Conservation (phyloP, 1,140 invertebrate species). For the Trichonephila clavata region DNA sequence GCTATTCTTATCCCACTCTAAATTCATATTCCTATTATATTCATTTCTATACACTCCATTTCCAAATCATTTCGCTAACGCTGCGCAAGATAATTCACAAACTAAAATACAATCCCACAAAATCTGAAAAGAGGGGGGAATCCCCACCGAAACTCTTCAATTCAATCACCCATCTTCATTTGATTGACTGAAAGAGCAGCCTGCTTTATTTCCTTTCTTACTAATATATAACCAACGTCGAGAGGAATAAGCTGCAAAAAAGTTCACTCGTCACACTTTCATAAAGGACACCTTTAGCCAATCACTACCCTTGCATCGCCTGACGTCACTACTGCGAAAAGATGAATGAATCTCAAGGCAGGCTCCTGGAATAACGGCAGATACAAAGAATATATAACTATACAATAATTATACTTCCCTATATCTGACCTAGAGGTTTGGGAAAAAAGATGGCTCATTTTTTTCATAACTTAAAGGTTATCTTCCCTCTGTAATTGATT, state of each 20-base stretch:
- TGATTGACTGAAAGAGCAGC: conserved; percentile 39
- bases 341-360: conserved; percentile 59
- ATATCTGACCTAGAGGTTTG: conserved; percentile 57
- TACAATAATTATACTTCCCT: conserved; percentile 66
- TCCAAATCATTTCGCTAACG: neutral
- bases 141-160: neutral
- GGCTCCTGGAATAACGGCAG: conserved; percentile 56
- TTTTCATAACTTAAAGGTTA: conserved; percentile 42
- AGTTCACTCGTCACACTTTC: neutral
- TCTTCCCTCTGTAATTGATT: conserved; percentile 62
- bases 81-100: neutral
- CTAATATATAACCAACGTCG: conserved; percentile 40
- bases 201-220: conserved; percentile 23
- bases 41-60: no score
- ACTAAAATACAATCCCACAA: neutral
- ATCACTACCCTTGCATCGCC: conserved; percentile 3
- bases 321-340: conserved; percentile 52
- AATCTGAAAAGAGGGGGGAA: no score
- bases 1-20: no score
- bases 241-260: neutral
- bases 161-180: conserved; percentile 24
- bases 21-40: no score
- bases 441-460: conserved; percentile 39
- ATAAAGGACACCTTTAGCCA: conserved; percentile 54
- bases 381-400: conserved; percentile 39